A percentile compares a stretch with the other conserved stretches of the same genome.
These are phyloP conservation scores for Meghimatium bilineatum DNA, from an alignment of 2,888 invertebrate genomes.

Conservation along the genomic window DNA sequence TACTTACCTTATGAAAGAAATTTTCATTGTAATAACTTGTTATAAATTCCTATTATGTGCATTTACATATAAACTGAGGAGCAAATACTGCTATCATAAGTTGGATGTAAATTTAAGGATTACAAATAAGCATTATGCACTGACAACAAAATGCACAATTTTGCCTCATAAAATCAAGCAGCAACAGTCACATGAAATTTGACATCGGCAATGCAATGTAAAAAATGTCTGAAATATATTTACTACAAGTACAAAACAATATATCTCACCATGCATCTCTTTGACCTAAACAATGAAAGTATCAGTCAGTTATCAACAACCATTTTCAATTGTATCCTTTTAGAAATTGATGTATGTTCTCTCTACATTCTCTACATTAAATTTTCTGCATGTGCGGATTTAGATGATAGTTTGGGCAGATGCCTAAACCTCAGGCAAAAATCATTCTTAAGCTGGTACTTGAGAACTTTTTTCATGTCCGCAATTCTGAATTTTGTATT, in stretches of 20 bases:
- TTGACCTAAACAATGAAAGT: constrained; percentile 39
- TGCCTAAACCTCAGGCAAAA: no score
- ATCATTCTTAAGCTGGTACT: no score
- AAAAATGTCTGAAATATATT: neutral
- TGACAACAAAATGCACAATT: neutral
- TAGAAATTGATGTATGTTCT: no score
- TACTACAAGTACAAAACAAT: neutral
- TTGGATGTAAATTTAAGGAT: neutral
- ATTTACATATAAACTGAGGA: neutral
- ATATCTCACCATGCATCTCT: constrained; percentile 48
- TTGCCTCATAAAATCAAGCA: neutral
- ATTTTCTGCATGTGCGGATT: no score
- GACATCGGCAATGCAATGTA: no score
- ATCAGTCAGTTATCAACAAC: constrained; percentile 11
- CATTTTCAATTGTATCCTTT: neutral
- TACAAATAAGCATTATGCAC: neutral
- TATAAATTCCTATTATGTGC: neutral
- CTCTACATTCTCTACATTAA: no score
- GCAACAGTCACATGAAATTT: neutral
- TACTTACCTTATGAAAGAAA: neutral
- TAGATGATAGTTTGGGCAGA: no score
- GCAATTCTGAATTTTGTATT: no score
- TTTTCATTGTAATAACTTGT: neutral
- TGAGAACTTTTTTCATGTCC: no score
- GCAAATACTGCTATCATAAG: neutral